Conservation (phyloP, 2,888 invertebrate species). For the Drosophila quasianomalipes region DNA sequence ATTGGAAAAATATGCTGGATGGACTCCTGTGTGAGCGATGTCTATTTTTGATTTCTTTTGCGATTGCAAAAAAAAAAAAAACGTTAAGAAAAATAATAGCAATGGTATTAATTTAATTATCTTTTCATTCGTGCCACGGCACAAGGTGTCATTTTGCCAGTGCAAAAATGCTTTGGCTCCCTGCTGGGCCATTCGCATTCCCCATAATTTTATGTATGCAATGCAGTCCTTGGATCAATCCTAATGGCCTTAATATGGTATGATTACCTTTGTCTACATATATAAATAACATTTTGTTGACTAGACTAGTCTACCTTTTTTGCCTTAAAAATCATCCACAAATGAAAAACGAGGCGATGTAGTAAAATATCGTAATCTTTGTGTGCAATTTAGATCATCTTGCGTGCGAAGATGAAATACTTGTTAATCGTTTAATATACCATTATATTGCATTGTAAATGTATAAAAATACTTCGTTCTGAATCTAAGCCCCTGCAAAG, state of each 20-base stretch:
- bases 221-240: constrained; percentile 36
- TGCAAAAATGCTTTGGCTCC: constrained; percentile 43
- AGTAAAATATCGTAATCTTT: not conserved
- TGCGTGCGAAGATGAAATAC: not conserved
- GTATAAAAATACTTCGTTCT: not conserved
- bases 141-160: constrained; percentile 58
- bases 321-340: not conserved
- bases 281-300: constrained; percentile 6
- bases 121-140: constrained; percentile 53
- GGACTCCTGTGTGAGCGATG: constrained; percentile 32
- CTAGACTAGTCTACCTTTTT: not conserved
- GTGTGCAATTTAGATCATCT: not conserved
- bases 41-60: constrained; percentile 47
- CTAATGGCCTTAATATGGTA: constrained; percentile 58
- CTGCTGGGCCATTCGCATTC: constrained; percentile 2
- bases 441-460: not conserved
- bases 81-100: constrained; percentile 47
- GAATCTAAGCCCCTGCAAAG: not conserved
- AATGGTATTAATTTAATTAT: constrained; percentile 66
- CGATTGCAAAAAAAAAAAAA: constrained; percentile 12
- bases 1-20: constrained; percentile 50
- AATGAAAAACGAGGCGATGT: not conserved
- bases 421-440: not conserved
- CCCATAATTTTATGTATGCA: constrained; percentile 36
- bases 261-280: constrained; percentile 26